Base-by-base conservation (phyloP, 2,113 vertebrate genomes). In the Rhabdornis inornatus region DNA sequence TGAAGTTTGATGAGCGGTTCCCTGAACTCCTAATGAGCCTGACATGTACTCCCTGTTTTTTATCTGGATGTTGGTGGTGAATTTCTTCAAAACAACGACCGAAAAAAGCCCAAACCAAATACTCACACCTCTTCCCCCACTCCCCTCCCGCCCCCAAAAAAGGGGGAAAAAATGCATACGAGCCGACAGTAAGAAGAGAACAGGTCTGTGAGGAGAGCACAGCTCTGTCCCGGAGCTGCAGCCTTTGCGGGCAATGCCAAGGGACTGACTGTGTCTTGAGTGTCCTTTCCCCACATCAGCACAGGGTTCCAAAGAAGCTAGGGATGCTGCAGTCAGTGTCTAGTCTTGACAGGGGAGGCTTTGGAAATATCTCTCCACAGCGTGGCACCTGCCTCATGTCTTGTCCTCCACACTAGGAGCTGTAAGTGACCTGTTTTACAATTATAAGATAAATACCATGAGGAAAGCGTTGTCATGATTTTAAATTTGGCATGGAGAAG, bases 111-210 rank as follows among this genome's bases (percentile, higher is more conserved):
- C 33, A 40, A 77, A 35, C 2, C 17, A 37, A 63, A 45, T 42
- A 19, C 7, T 33, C 33, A 28, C 31, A 33, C 3, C 2, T 23
- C 12, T 15, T 9, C 11, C 8, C 5, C 13, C 18, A 21, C 17
- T 16, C 8, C 30, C 20, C 5, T 19, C 23, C n/a, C 3, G 1
- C 7, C 16, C 22, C 1, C 2, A 5, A 7, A 49, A 57, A 42
- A 17, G 2, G 7, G 7, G 10, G 0, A 1, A 25, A 8, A 21
- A 6, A 21, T 8, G 13, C 20, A 47, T 4, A 5, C 16, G 28
- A 50, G 37, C 25, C 3, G 4, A 27, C 8, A 23, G 39, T 37
- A 55, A 42, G n/a, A 44, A 30, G 27, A 83, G 27, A 53, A 9
- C 6, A 37, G 64, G 20, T 16, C 0, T 15, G 8, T 37, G 7